Conservation (phyloP, 2,888 invertebrate species). For the Lamellibrachia satsuma region DNA sequence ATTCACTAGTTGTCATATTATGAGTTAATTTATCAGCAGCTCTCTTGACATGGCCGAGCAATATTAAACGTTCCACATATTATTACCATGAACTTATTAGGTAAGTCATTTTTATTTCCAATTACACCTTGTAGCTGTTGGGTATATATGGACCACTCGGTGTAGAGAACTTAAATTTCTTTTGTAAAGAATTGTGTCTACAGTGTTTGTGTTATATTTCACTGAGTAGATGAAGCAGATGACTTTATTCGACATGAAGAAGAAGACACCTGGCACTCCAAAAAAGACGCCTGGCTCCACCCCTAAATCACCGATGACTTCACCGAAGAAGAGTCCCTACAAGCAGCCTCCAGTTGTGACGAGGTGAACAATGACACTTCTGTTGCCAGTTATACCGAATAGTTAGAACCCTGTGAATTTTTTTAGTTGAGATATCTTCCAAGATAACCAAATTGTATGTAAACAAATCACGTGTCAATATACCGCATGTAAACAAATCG, state of each 20-base stretch:
- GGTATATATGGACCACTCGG: no score
- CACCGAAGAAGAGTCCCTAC: slow-evolving; percentile 24
- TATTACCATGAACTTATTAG: no score
- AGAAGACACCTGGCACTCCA: slow-evolving; percentile 41
- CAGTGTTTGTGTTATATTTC: not conserved
- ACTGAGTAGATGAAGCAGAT: slow-evolving; percentile 55
- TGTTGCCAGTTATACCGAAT: not conserved
- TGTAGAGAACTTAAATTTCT: no score
- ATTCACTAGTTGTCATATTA: not conserved
- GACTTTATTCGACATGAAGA: slow-evolving; percentile 53
- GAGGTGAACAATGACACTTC: slow-evolving; percentile 25
- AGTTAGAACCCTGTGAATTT: not conserved
- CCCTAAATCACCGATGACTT: slow-evolving; percentile 8
- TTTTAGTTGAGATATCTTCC: not conserved
- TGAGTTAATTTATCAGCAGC: no score
- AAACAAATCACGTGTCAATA: not conserved
- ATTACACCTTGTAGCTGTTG: no score
- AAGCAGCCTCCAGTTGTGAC: slow-evolving; percentile 32
- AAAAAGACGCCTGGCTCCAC: slow-evolving; percentile 32
- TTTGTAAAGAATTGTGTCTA: not conserved
- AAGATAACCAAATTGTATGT: not conserved
- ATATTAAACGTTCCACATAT: no score
- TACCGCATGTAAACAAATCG: no score
- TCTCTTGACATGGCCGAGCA: no score
- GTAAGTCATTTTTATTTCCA: no score